These are phyloP conservation scores for Xiphorhynchus erythropygius DNA, from an alignment of 2,797 vertebrate genomes.

Conservation along the genomic window DNA sequence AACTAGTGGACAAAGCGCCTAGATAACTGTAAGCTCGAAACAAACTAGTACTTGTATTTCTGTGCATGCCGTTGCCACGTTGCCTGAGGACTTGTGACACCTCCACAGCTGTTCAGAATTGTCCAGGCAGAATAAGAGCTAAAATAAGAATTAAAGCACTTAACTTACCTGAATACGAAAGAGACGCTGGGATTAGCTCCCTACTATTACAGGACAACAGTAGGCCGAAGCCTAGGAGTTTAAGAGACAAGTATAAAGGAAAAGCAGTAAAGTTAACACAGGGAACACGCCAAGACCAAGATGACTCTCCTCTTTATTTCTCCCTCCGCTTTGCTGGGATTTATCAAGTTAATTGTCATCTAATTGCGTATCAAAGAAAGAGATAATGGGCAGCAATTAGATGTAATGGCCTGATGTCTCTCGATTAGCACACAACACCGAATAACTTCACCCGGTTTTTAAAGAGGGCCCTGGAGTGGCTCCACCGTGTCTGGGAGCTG, in stretches of 20 bases:
- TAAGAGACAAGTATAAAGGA: not conserved
- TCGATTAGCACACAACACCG: conserved; percentile 54
- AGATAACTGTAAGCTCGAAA: not conserved
- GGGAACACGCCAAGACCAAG: not conserved
- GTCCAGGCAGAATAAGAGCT: not conserved
- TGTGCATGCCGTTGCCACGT: not conserved
- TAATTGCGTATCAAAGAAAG: conserved; percentile 76
- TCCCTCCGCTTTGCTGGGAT: not conserved
- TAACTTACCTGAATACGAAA: not conserved
- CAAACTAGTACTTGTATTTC: not conserved
- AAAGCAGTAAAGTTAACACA: not conserved
- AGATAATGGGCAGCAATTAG: conserved; percentile 75
- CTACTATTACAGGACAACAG: not conserved
- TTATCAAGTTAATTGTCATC: conserved; percentile 68
- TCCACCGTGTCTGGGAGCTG: conserved; percentile 58
- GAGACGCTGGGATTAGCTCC: not conserved
- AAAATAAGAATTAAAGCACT: not conserved
- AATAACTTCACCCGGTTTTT: conserved; percentile 34
- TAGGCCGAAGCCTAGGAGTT: not conserved
- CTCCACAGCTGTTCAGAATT: not conserved
- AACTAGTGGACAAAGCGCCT: not conserved
- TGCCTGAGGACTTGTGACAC: not conserved
- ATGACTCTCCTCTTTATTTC: not conserved
- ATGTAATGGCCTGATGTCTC: conserved; percentile 65
- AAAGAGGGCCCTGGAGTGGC: conserved; percentile 48